Conservation (phyloP, 2,797 vertebrate genomes). For the Girardinus metallicus region DNA sequence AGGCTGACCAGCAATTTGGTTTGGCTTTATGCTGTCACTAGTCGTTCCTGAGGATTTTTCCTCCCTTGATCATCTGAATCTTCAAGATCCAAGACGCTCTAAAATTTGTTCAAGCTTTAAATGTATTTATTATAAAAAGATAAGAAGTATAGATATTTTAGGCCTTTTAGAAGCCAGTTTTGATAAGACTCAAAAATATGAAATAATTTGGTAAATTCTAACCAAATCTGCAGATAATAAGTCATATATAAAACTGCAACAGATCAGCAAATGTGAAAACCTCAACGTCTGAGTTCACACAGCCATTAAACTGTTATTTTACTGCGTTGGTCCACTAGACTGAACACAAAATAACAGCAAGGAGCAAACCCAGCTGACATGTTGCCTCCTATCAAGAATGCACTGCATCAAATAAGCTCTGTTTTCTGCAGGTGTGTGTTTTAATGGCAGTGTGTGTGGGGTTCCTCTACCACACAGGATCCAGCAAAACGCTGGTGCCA, state of each 20-base stretch:
- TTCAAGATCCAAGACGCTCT: constrained; percentile 1
- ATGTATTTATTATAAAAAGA: background rate
- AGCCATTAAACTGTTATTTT: constrained; percentile 16
- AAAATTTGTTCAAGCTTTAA: background rate
- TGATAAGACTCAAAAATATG: background rate
- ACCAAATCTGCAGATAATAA: background rate
- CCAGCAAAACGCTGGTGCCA: constrained; percentile 36
- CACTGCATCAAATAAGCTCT: constrained; percentile 47
- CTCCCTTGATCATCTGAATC: constrained; percentile 31
- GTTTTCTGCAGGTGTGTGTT: constrained; percentile 30
- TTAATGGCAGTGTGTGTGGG: constrained; percentile 44
- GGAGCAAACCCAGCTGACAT: constrained; percentile 46
- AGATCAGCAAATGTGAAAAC: constrained; percentile 2
- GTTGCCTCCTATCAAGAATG: constrained; percentile 14
- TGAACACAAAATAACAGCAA: constrained; percentile 29
- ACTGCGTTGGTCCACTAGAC: background rate
- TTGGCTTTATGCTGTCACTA: constrained; percentile 57
- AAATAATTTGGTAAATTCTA: background rate
- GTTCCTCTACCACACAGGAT: constrained; percentile 41
- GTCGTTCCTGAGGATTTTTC: constrained; percentile 42
- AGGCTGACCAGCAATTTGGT: constrained; percentile 64
- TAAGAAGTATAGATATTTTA: background rate
- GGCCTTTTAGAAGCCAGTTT: background rate
- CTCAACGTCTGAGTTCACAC: constrained; percentile 16
- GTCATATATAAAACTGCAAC: background rate